phyloP scores from a whole-genome alignment of 2,797 vertebrate genomes.

The Bryconaethiops microstoma region DNA sequence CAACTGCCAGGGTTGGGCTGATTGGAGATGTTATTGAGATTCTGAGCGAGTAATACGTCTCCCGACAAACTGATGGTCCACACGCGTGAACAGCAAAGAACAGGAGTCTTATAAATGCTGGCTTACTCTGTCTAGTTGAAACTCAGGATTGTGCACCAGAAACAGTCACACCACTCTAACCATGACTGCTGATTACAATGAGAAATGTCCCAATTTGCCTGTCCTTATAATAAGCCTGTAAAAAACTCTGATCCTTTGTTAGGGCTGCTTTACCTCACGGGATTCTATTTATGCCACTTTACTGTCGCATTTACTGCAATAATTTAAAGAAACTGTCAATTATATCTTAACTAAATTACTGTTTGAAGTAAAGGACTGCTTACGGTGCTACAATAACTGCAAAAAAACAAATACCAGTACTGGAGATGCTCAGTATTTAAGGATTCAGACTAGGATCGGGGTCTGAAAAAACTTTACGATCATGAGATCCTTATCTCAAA shows the following conservation, averaged over 20 bases:
- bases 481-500: too few relatives aligned
- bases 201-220: neutral
- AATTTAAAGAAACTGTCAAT: too few relatives aligned
- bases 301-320: too few relatives aligned
- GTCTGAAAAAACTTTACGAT: too few relatives aligned
- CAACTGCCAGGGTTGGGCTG: constrained; percentile 67
- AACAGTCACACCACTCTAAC: neutral
- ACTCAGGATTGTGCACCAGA: neutral
- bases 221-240: neutral
- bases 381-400: too few relatives aligned
- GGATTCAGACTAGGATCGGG: too few relatives aligned
- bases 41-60: constrained; percentile 68
- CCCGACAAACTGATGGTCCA: constrained; percentile 60
- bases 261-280: neutral
- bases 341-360: too few relatives aligned
- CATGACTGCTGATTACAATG: neutral
- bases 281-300: too few relatives aligned
- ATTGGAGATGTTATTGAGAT: constrained; percentile 79
- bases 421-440: too few relatives aligned
- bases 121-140: constrained; percentile 15
- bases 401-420: too few relatives aligned
- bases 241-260: neutral
- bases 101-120: constrained; percentile 35
- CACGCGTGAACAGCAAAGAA: constrained; percentile 43
- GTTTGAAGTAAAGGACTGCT: too few relatives aligned